Percentiles rank a stretch among this genome's conserved stretches.
Evolutionary conservation across 2,797 vertebrate genomes (phyloP).

Genomic region (Jordanella pulchra): DNA sequence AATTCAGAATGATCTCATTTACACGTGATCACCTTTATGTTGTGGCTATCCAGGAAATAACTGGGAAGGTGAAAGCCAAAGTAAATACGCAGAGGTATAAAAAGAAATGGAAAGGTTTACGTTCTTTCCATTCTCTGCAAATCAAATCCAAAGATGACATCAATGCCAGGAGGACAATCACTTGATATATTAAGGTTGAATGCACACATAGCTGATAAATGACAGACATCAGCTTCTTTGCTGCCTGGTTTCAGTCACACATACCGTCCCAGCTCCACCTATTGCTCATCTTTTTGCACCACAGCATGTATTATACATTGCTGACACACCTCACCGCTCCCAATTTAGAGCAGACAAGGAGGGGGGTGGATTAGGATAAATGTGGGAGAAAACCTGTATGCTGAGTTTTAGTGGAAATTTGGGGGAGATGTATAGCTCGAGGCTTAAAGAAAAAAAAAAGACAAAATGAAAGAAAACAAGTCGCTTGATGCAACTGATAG

Average conservation of each 20-base stretch:
- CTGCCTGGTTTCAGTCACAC: background rate
- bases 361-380: background rate
- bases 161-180: conserved; percentile 8
- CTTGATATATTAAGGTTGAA: conserved; percentile 38
- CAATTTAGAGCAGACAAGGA: background rate
- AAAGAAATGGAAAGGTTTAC: background rate
- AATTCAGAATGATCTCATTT: background rate
- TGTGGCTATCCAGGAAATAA: background rate
- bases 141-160: conserved; percentile 10
- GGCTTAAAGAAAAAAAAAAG: background rate
- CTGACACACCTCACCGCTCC: background rate
- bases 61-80: background rate
- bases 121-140: background rate
- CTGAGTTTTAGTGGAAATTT: background rate
- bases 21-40: background rate
- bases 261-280: background rate
- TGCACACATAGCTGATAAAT: background rate
- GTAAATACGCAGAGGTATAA: background rate
- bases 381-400: background rate
- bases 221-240: background rate
- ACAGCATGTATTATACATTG: background rate
- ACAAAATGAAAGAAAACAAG: too few relatives aligned
- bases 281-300: background rate
- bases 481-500: background rate
- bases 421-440: background rate